Base-by-base conservation (phyloP, 2,888 invertebrate genomes). In the Molanna angustata region DNA sequence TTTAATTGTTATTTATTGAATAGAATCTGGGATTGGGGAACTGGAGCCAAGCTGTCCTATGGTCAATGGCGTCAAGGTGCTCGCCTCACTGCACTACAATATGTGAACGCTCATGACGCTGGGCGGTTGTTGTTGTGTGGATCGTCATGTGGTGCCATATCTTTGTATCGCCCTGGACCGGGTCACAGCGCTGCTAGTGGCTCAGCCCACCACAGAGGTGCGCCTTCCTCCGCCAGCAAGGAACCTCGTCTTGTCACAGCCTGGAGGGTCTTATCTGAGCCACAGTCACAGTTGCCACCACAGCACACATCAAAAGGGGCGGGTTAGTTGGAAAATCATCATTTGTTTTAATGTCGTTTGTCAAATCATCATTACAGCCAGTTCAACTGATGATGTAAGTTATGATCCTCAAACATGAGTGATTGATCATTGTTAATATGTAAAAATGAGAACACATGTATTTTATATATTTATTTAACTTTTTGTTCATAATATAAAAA, bases 61-160 rank as follows among this genome's bases (percentile, higher is more conserved):
- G 83, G 82, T 49, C 68, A 74, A 62, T 80, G 80, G 73, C 79
- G 76, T 64, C 64, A 70, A 62, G 64, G 66, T 59, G 80, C 86
- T 11, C 83, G 87, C 60, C 85, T 96, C 50, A 88, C 92, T 4
- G 79, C 90, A 48, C 76, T 95, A 54, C 88, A 93, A 64, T 92
- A 92, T 74, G 74, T 95, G 32, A 94, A 96, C 73, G 83, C 88
- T 42, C 93, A 94, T 68, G 89, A 91, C 94, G 62, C 73, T 91
- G 41, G 80, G 88, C 74, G 83, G 83, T 39, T 91, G 85, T 19
- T 82, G 22, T 43, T 58, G 21, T 56, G 53, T 33, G 55, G 55
- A 1, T 22, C 55, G 3, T 27, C 51, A 2, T 51, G 55, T 66
- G 93, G 93, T 31, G 80, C 86, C 52, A 77, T 92, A 19, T 79